phyloP scores from a whole-genome alignment of 2,888 invertebrate genomes.

The Cantharis flavilabris region DNA sequence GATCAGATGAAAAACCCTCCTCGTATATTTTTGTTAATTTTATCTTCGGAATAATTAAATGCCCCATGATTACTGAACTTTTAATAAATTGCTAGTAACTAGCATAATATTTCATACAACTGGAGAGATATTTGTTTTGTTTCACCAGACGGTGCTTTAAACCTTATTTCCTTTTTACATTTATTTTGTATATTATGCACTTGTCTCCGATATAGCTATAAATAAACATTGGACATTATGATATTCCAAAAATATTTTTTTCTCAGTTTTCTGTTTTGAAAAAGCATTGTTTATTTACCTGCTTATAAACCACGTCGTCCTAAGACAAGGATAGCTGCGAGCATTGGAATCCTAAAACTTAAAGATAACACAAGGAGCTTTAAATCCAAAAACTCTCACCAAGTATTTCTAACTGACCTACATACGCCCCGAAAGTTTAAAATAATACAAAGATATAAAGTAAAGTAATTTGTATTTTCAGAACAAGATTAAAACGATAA shows the following conservation, averaged over 20 bases:
- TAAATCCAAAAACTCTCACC: neutral
- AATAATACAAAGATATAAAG: neutral
- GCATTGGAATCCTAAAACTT: neutral
- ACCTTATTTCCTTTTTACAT: neutral
- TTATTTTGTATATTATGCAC: neutral
- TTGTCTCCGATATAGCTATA: too few species aligned
- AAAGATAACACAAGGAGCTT: neutral
- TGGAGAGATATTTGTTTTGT: neutral
- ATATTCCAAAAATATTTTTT: neutral
- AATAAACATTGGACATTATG: too few species aligned
- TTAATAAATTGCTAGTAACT: neutral
- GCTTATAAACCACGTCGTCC: neutral
- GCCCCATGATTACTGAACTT: neutral
- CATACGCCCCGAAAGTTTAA: neutral
- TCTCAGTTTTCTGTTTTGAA: neutral
- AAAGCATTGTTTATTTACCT: neutral
- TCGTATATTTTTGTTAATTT: conserved; percentile 6
- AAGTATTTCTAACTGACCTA: neutral
- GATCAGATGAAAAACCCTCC: conserved; percentile 11
- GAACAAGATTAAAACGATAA: neutral
- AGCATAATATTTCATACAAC: neutral
- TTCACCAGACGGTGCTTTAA: neutral
- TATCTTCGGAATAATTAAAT: neutral
- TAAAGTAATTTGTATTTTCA: neutral
- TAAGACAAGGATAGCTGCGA: neutral